phyloP scores from a whole-genome alignment of 2,797 vertebrate species.

The Pangasius mekongensis region DNA sequence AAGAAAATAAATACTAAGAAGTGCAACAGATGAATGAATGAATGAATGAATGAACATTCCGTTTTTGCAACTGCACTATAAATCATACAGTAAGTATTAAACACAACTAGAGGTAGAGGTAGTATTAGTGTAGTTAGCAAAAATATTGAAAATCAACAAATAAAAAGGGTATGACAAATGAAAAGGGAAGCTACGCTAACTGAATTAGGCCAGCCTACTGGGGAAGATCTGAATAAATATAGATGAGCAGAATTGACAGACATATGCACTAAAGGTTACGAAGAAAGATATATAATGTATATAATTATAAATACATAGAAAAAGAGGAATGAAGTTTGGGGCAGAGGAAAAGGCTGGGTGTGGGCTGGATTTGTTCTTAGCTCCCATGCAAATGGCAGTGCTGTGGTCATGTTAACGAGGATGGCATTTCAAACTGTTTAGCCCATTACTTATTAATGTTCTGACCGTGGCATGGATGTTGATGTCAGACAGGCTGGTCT shows the following conservation, averaged over 20 bases:
- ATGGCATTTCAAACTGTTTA: conserved; percentile 80
- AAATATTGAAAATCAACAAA: neutral
- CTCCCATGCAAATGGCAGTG: conserved; percentile 79
- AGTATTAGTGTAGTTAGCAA: neutral
- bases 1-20: neutral
- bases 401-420: conserved; percentile 78
- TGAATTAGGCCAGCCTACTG: neutral
- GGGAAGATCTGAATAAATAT: neutral
- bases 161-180: neutral
- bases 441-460: conserved; percentile 85
- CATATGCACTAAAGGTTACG: conserved; percentile 12
- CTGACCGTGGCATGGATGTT: neutral
- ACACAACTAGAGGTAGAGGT: neutral
- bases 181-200: neutral
- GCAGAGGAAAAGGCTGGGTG: conserved; percentile 20
- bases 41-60: neutral
- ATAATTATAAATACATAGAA: conserved; percentile 19
- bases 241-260: conserved; percentile 60
- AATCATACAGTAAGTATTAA: neutral
- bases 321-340: conserved; percentile 2
- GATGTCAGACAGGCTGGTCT: neutral
- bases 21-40: neutral
- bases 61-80: neutral
- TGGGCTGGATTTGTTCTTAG: conserved; percentile 67
- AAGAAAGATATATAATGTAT: neutral